These are phyloP conservation scores for Oligia latruncula DNA, from an alignment of 2,888 invertebrate species.

Conservation along the genomic window DNA sequence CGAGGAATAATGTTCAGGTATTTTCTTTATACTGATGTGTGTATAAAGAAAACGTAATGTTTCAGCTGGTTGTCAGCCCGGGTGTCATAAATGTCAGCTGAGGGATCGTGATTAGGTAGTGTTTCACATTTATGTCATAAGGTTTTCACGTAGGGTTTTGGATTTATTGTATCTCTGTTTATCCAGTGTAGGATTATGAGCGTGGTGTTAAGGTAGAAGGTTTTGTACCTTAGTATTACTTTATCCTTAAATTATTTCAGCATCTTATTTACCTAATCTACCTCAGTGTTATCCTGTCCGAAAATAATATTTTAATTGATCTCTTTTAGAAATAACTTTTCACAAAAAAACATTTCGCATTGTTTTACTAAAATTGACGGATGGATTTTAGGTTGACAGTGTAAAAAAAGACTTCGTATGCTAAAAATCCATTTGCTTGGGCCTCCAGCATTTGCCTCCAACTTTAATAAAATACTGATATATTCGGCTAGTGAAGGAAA, in stretches of 20 bases:
- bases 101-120: slow-evolving; percentile 27
- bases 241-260: background rate
- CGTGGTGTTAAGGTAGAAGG: background rate
- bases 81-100: slow-evolving; percentile 40
- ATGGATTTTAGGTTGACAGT: slow-evolving; percentile 15
- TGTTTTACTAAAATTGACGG: slow-evolving; percentile 17
- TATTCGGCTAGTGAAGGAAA: slow-evolving; percentile 15
- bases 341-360: background rate
- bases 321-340: background rate
- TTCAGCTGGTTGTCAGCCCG: slow-evolving; percentile 28
- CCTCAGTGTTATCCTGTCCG: background rate
- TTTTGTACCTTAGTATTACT: slow-evolving; percentile 18
- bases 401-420: slow-evolving; percentile 9
- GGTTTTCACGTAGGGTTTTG: slow-evolving; percentile 18
- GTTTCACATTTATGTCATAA: slow-evolving; percentile 44
- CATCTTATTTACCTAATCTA: background rate
- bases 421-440: slow-evolving; percentile 36
- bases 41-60: slow-evolving; percentile 28
- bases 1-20: slow-evolving; percentile 18
- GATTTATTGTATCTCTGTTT: slow-evolving; percentile 50
- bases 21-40: slow-evolving; percentile 37
- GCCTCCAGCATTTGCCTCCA: slow-evolving; percentile 24
- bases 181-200: slow-evolving; percentile 25
- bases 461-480: slow-evolving; percentile 36
- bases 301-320: background rate